A percentile compares a stretch with the other conserved stretches of the same genome.
phyloP scores from a whole-genome alignment of 1,140 invertebrate species.

The Cherax destructor region DNA sequence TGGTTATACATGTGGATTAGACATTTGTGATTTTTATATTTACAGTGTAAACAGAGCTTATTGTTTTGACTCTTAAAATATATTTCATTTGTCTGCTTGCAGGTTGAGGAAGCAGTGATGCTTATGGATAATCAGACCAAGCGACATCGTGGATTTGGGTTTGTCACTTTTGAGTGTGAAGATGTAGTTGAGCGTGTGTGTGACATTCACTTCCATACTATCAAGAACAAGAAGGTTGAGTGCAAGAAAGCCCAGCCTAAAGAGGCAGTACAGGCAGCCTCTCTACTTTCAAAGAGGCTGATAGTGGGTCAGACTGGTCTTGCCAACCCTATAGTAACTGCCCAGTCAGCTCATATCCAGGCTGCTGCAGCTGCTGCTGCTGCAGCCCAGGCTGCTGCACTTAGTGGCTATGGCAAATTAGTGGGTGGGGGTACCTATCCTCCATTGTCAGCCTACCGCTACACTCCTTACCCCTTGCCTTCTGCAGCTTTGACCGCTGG shows the following conservation, averaged over 20 bases:
- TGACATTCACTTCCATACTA: slow-evolving; percentile 94
- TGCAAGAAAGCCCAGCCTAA: slow-evolving; percentile 95
- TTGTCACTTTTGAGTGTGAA: slow-evolving; percentile 94
- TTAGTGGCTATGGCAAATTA: slow-evolving; percentile 82
- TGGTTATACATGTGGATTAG: no score
- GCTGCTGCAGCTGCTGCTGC: slow-evolving; percentile 78
- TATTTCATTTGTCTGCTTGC: neutral
- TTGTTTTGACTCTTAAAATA: neutral
- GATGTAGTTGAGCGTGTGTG: slow-evolving; percentile 92
- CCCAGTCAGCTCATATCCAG: slow-evolving; percentile 74
- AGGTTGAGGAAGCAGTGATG: slow-evolving; percentile 90
- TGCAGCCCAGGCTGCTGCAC: slow-evolving; percentile 84
- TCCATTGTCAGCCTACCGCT: slow-evolving; percentile 75
- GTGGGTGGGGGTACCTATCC: slow-evolving; percentile 75
- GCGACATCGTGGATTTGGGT: slow-evolving; percentile 91
- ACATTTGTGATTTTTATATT: no score
- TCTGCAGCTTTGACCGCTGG: slow-evolving; percentile 75
- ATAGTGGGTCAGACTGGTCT: slow-evolving; percentile 79
- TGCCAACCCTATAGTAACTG: slow-evolving; percentile 55
- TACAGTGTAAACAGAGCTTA: no score
- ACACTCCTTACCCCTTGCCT: slow-evolving; percentile 82
- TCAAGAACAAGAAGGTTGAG: slow-evolving; percentile 95
- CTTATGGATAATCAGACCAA: slow-evolving; percentile 96
- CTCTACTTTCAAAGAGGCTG: slow-evolving; percentile 81
- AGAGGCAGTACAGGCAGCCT: slow-evolving; percentile 85